phyloP scores from a whole-genome alignment of 2,888 invertebrate species.

The Oithona nana region DNA sequence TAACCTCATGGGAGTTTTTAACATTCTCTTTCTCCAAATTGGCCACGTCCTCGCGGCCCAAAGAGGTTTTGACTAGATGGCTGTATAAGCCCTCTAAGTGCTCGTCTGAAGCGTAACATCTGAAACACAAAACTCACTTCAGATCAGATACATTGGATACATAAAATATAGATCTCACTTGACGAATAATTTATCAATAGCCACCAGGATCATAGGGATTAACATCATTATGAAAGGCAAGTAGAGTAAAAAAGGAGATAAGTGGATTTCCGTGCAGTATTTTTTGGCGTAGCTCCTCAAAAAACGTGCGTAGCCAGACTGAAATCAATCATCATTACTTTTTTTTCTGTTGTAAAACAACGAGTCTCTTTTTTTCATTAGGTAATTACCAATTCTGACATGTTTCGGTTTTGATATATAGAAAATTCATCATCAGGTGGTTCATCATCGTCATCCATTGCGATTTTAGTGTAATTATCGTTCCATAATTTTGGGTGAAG shows the following conservation, averaged over 20 bases:
- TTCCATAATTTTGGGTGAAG: slow-evolving; percentile 7
- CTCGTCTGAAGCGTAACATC: not conserved
- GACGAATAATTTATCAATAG: slow-evolving; percentile 3
- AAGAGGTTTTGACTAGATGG: not conserved
- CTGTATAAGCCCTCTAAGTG: slow-evolving; percentile 1
- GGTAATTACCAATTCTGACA: too few relatives aligned
- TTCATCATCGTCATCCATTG: too few relatives aligned
- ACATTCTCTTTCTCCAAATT: slow-evolving; percentile 10
- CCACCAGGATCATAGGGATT: not conserved
- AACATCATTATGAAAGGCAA: slow-evolving; percentile 10
- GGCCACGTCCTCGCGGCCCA: slow-evolving; percentile 9
- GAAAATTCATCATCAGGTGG: too few relatives aligned
- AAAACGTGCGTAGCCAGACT: not conserved
- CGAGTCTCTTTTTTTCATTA: too few relatives aligned
- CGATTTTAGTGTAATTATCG: not conserved
- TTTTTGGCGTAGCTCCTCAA: slow-evolving; percentile 12
- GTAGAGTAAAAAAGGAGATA: slow-evolving; percentile 15
- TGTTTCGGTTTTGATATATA: too few relatives aligned
- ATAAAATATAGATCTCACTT: not conserved
- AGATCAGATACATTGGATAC: not conserved
- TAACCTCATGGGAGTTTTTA: slow-evolving; percentile 12
- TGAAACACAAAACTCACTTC: not conserved
- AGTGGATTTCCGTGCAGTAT: slow-evolving; percentile 8
- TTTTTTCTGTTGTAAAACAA: too few relatives aligned
- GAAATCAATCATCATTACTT: too few relatives aligned